Evolutionary conservation across 2,113 vertebrate genomes (phyloP), one percentile per base, ranked within the genome.

Genomic region (Aphelocoma coerulescens): DNA sequence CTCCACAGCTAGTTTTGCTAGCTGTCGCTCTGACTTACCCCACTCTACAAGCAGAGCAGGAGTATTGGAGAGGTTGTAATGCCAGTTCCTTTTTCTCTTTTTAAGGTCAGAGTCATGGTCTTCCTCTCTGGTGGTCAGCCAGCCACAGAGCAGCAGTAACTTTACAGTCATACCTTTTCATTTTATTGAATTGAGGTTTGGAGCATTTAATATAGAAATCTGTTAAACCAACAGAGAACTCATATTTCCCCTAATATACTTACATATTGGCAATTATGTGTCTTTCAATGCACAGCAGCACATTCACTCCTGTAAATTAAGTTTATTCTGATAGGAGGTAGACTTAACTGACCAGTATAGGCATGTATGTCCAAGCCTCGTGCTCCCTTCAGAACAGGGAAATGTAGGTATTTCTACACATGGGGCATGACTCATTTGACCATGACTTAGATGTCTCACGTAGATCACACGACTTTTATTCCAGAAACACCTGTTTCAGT

Each of bases 401-500:
- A 67, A 39, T 39, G 28, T 63, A 39, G 16, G 3, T 75, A 41
- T 85, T 72, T 85, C 44, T 81, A 16, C 26, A 35, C 19, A 18
- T 39, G 28, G 4, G 24, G 28, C 15, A 20, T 0, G 1, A 76
- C 44, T 86, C 16, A 46, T 74, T 51, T 1, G 1, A 67, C 51
- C 7, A 13, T 75, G 72, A 22, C 19, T 52, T 80, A 39, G 27
- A 39, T 6, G 2, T 52, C 33, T 66, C 7, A 20, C 0, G 1
- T 15, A 58, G 39, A 63, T 63, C 24, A 57, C 13, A 35, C 6
- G 3, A 41, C 26, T 78, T 82, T 41, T 68, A 49, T 77, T 85
- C 44, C 28, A 77, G 58, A 77, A 77, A 43, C 16, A 32, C 11
- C 15, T 66, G 13, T 43, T 80, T 65, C 51, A 51, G 11, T 58